A percentile compares a stretch with the other conserved stretches of the same genome.
phyloP scores from a whole-genome alignment of 2,888 invertebrate species.

The Dromius quadrimaculatus region DNA sequence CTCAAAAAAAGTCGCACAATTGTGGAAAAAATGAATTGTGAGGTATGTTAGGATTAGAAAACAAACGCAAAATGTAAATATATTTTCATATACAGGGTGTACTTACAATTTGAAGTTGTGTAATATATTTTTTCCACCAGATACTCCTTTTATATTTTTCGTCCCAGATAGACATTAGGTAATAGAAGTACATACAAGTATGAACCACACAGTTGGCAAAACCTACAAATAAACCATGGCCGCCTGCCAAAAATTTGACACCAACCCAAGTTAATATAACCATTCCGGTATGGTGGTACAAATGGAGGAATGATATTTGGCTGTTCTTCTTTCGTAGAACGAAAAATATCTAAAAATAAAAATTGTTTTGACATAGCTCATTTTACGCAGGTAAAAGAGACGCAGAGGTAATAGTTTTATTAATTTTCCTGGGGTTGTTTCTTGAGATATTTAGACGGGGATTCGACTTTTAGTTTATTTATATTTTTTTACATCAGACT shows the following conservation, averaged over 20 bases:
- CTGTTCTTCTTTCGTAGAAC: constrained; percentile 85
- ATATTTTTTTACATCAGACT: no score
- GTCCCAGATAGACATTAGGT: constrained; percentile 79
- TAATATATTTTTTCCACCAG: constrained; percentile 90
- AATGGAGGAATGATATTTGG: constrained; percentile 86
- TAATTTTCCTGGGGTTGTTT: no score
- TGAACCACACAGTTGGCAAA: constrained; percentile 82
- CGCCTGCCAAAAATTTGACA: constrained; percentile 75
- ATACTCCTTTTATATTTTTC: constrained; percentile 77
- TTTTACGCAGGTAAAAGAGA: constrained; percentile 57
- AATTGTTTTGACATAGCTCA: neutral
- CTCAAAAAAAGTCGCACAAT: no score
- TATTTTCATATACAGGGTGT: no score
- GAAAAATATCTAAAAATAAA: constrained; percentile 76
- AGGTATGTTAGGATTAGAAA: no score
- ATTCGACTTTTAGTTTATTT: no score
- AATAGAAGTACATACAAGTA: constrained; percentile 85
- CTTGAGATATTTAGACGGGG: no score
- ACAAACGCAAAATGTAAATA: neutral
- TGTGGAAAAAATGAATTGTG: no score
- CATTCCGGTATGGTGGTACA: constrained; percentile 90
- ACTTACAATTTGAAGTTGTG: constrained; percentile 84
- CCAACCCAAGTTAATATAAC: constrained; percentile 75
- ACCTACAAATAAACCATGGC: constrained; percentile 75
- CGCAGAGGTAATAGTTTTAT: no score